Percentiles rank a stretch among this genome's conserved stretches.
phyloP scores from a whole-genome alignment of 2,113 vertebrate species.

The Xenus cinereus region DNA sequence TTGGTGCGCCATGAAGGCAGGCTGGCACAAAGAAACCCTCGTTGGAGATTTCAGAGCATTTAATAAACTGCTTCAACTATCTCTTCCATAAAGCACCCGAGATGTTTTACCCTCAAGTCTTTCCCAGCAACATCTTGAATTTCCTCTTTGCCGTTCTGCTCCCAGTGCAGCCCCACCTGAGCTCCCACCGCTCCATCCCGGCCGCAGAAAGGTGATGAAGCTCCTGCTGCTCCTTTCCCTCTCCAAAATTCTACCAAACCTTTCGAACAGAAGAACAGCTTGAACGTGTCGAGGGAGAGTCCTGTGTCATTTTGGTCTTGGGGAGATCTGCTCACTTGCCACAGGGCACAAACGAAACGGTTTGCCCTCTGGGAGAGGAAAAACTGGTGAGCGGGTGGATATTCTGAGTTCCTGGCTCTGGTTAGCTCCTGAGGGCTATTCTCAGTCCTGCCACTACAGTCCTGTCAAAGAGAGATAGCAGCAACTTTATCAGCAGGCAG shows the following conservation, averaged over 20 bases:
- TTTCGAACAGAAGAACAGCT: not conserved
- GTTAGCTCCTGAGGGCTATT: not conserved
- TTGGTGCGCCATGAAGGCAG: not conserved
- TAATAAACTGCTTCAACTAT: not conserved
- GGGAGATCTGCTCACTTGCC: not conserved
- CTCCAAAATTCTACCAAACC: not conserved
- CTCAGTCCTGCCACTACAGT: not conserved
- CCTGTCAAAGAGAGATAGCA: not conserved
- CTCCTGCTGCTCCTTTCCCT: not conserved
- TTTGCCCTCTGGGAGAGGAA: not conserved
- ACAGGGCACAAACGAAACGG: rapidly evolving
- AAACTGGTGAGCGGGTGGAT: not conserved
- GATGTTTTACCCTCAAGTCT: rapidly evolving
- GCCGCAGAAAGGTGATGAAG: rapidly evolving
- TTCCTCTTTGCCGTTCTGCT: not conserved
- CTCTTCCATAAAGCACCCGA: not conserved
- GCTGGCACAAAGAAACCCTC: rapidly evolving
- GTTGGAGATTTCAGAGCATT: not conserved
- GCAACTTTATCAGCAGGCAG: slow-evolving; percentile 12
- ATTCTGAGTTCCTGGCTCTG: not conserved
- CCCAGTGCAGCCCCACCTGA: not conserved
- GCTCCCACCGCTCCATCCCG: not conserved
- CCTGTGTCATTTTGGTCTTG: not conserved
- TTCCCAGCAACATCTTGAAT: not conserved
- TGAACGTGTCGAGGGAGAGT: not conserved